phyloP scores from a whole-genome alignment of 30 jellyfish, hydroid and myxozoan genomes.

The Rhopilema esculentum region DNA sequence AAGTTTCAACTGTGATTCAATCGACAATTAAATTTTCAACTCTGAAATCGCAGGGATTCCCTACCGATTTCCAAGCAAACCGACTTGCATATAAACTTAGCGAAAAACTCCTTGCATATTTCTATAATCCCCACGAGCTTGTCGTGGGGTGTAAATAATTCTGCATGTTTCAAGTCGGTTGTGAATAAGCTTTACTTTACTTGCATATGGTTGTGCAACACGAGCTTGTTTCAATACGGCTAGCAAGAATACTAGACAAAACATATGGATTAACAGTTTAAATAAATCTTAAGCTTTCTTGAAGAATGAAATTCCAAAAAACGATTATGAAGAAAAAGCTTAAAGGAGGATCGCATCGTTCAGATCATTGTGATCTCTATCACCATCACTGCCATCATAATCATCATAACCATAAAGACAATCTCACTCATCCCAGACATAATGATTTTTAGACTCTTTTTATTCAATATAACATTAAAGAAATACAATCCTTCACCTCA shows the following conservation, averaged over 20 bases:
- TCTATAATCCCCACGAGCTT: neutral
- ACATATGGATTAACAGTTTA: neutral
- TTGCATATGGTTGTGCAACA: neutral
- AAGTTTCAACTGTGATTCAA: constrained; percentile 29
- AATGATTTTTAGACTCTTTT: too few species aligned
- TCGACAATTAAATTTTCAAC: neutral
- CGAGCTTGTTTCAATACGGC: neutral
- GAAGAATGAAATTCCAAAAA: neutral
- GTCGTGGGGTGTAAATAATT: neutral
- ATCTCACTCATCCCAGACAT: too few species aligned
- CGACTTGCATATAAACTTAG: neutral
- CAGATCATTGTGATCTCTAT: neutral
- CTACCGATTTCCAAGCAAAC: constrained; percentile 7
- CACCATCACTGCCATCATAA: neutral
- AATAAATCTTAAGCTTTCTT: neutral
- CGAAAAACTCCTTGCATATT: neutral
- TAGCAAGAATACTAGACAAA: neutral
- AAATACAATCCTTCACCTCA: too few species aligned
- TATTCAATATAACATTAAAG: too few species aligned
- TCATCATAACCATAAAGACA: too few species aligned
- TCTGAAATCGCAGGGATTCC: constrained; percentile 8
- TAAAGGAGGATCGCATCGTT: neutral
- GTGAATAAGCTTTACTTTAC: neutral
- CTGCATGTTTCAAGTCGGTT: neutral
- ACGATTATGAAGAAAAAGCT: neutral